phyloP scores from a whole-genome alignment of 2,888 invertebrate genomes.

The Phrixothrix hirtus region DNA sequence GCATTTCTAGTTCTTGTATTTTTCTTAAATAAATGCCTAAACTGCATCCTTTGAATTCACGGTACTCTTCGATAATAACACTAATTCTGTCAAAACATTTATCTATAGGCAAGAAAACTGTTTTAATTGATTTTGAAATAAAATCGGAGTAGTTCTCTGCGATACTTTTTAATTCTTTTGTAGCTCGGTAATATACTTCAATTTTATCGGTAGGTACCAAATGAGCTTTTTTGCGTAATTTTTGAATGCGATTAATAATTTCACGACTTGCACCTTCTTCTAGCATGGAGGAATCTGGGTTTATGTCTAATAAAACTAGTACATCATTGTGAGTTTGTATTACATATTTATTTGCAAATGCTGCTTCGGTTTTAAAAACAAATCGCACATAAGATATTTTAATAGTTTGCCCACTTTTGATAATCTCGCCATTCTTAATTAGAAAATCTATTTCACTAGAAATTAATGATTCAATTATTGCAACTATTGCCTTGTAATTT shows the following conservation, averaged over 20 bases:
- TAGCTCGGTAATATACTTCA: conserved; percentile 73
- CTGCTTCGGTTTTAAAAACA: conserved; percentile 72
- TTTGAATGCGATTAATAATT: conserved; percentile 94
- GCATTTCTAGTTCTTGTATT: conserved; percentile 51
- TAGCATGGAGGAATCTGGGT: conserved; percentile 85
- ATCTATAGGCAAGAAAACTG: conserved; percentile 66
- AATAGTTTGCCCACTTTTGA: conserved; percentile 75
- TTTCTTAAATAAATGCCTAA: conserved; percentile 66
- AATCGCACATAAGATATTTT: conserved; percentile 79
- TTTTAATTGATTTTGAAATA: conserved; percentile 82
- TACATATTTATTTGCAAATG: conserved; percentile 77
- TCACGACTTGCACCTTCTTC: conserved; percentile 96
- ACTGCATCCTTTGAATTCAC: conserved; percentile 73
- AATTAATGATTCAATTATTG: conserved; percentile 75
- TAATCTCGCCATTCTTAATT: conserved; percentile 70
- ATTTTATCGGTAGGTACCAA: conserved; percentile 91
- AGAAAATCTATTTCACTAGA: conserved; percentile 80
- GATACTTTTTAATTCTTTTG: conserved; percentile 68
- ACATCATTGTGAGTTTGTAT: conserved; percentile 89
- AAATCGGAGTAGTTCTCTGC: conserved; percentile 72
- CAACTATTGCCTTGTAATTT: conserved; percentile 84
- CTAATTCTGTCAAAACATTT: conserved; percentile 57
- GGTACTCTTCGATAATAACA: conserved; percentile 70
- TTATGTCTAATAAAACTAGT: conserved; percentile 85
- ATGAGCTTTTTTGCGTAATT: conserved; percentile 91